Percentiles rank a stretch among this genome's conserved stretches.
Evolutionary conservation across 1,140 invertebrate genomes (phyloP).

Genomic region (Ips nitidus): DNA sequence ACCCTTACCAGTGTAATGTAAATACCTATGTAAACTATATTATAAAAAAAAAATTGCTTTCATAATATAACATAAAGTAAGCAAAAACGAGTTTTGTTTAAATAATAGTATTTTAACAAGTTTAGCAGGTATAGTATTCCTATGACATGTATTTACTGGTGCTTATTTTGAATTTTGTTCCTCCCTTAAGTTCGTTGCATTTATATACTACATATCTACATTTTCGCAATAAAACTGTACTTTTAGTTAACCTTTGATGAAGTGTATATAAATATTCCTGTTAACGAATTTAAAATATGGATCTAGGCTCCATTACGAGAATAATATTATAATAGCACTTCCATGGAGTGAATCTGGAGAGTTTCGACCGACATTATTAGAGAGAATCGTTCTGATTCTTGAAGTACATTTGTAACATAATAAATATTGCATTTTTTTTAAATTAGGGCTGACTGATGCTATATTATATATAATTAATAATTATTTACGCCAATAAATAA

Average conservation of each 20-base stretch:
- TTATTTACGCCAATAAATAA: no score
- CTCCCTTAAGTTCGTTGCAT: conserved; percentile 7
- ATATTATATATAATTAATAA: no score
- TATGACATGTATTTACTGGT: conserved; percentile 15
- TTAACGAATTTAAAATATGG: conserved; percentile 47
- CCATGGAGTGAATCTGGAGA: no score
- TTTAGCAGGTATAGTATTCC: conserved; percentile 38
- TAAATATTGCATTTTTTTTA: no score
- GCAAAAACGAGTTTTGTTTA: no score
- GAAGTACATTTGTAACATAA: no score
- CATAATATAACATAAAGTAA: background rate
- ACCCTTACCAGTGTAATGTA: conserved; percentile 42
- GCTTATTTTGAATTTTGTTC: conserved; percentile 8
- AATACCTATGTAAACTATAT: conserved; percentile 53
- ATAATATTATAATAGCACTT: no score
- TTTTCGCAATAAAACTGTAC: conserved; percentile 8
- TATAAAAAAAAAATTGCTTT: conserved; percentile 24
- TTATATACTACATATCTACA: background rate
- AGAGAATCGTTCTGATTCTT: no score
- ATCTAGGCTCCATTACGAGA: conserved; percentile 9
- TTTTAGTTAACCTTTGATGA: conserved; percentile 18
- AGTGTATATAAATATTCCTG: conserved; percentile 43
- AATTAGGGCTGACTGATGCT: no score
- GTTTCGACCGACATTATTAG: no score
- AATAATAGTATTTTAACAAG: conserved; percentile 36